These are phyloP conservation scores for Mus minutoides DNA, from an alignment of 2,797 vertebrate species.

Conservation along the genomic window DNA sequence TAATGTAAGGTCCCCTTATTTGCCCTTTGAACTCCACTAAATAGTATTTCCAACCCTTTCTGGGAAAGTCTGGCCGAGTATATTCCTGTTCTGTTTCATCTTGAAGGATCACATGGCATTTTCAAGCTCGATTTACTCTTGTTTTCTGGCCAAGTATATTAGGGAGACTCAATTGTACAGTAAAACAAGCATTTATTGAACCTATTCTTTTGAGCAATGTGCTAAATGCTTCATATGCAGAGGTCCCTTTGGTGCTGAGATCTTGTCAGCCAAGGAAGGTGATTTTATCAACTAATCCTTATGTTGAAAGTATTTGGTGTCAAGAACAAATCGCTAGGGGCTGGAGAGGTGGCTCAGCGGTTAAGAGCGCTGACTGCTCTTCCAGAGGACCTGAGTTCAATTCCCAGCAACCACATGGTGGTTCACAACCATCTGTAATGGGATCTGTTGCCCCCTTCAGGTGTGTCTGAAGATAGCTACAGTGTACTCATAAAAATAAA, in stretches of 20 bases:
- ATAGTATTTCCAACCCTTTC: neutral
- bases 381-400: no score
- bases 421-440: no score
- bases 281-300: neutral
- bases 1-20: neutral
- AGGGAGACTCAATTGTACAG: neutral
- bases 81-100: neutral
- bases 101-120: fast-evolving
- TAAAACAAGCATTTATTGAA: neutral
- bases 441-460: no score
- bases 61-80: neutral
- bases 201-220: neutral
- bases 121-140: neutral
- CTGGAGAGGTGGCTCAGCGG: no score
- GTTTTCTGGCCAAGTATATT: neutral
- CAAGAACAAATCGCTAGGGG: neutral
- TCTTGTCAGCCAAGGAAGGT: neutral
- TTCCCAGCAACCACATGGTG: no score
- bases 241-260: neutral
- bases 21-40: neutral
- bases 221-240: neutral
- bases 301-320: neutral
- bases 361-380: no score
- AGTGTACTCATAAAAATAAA: no score
- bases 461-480: no score